Evolutionary conservation across 2,797 vertebrate species (phyloP).

Genomic region (Malacoctenus gilli): DNA sequence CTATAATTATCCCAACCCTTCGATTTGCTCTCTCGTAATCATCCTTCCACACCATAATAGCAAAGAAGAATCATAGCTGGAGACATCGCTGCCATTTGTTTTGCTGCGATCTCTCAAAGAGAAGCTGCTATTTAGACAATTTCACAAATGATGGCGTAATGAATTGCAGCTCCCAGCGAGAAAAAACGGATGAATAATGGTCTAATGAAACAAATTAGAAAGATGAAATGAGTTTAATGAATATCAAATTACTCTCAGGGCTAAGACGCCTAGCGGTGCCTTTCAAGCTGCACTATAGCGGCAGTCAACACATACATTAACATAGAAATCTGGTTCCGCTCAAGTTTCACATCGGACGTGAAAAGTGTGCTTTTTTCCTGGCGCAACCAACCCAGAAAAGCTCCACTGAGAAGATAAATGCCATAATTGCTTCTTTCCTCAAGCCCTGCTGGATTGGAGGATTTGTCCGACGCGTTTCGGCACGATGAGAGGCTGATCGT

Average conservation of each 20-base stretch:
- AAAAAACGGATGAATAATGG: not conserved
- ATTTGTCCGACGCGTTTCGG: no score
- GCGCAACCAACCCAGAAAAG: no score
- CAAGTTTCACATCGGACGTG: no score
- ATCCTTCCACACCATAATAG: conserved; percentile 1
- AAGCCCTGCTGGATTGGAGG: no score
- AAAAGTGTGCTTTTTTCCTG: no score
- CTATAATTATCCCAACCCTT: conserved; percentile 27
- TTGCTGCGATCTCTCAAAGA: not conserved
- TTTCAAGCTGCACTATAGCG: not conserved
- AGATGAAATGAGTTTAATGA: conserved; percentile 3
- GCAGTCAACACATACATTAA: not conserved
- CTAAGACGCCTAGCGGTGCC: not conserved
- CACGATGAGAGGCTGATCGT: no score
- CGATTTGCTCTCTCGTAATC: conserved; percentile 18
- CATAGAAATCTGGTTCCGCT: no score
- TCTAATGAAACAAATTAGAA: not conserved
- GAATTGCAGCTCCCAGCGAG: not conserved
- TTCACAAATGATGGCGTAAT: conserved; percentile 5
- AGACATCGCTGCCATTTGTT: not conserved
- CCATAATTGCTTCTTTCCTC: no score
- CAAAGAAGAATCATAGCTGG: not conserved
- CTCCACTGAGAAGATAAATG: no score
- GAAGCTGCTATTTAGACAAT: not conserved
- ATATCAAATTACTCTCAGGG: not conserved